Base-by-base conservation (phyloP, 2,113 vertebrate species). In the Eupsittula cactorum region DNA sequence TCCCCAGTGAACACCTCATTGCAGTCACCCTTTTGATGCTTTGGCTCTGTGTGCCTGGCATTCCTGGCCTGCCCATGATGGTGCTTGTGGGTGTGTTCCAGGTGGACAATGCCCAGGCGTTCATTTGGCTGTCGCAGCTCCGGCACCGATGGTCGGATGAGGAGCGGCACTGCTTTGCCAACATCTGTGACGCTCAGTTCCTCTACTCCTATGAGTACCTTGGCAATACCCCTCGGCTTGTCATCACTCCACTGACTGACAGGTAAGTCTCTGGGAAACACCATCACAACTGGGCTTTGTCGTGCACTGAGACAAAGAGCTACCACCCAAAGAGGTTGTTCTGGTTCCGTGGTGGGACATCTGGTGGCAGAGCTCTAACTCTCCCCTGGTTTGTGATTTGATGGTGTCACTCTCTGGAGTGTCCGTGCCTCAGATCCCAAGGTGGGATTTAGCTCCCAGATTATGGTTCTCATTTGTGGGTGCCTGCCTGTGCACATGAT, bases 121-220 rank as follows among this genome's bases (percentile, higher is more conserved):
- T 99, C 35, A 42, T 99, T 68, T 99, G 99, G 99, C 97, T 99
- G 71, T 99, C 99, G 2, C 99, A 99, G 97, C 98, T 99, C 33
- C 98, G 99, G 37, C 99, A 99, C 95, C 98, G 98, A 8, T 99
- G 99, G 99, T 96, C 97, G 0, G 99, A 99, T 39, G 98, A 98
- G 76, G 98, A 98, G 70, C 98, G 95, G 67, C 99, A 99, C 81
- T 99, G 99, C 96, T 98, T 98, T 65, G 98, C 98, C 90, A 99
- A 99, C 97, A 99, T 99, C 96, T 99, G 99, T 4, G 99, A 99
- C 6, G 99, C 99, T 6, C 99, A 99, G 96, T 99, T 99, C 92
- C 97, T 98, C 4, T 99, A 99, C 95, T 99, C 98, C 63, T 99
- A 99, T 4, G 99, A 99, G 90, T 99, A 99, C 93, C 98, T 99